Conservation (phyloP, 2,888 invertebrate genomes). For the Teleogryllus oceanicus region DNA sequence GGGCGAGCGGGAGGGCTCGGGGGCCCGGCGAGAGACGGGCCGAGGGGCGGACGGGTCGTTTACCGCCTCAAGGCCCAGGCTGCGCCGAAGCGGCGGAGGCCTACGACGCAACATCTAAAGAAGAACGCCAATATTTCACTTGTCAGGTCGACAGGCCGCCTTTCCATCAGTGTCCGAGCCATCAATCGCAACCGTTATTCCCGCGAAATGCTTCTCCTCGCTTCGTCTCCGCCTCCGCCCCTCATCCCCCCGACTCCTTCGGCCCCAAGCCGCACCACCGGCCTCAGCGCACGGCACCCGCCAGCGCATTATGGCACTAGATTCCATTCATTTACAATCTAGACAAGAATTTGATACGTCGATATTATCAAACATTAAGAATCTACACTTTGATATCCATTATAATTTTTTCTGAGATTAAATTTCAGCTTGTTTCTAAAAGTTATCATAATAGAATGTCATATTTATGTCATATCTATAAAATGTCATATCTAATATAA, state of each 20-base stretch:
- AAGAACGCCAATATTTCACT: conserved; percentile 34
- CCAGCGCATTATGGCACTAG: no score
- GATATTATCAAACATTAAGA: no score
- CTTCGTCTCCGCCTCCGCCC: background rate
- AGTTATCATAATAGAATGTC: no score
- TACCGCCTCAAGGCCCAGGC: conserved; percentile 2
- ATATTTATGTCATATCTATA: no score
- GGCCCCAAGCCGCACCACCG: background rate
- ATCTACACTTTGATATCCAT: no score
- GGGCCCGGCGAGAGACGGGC: background rate
- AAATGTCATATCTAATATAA: no score
- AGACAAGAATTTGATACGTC: no score
- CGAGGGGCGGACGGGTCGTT: conserved; percentile 1
- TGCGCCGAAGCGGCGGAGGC: background rate
- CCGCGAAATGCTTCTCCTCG: conserved; percentile 28
- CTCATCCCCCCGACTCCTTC: background rate
- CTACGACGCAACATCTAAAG: conserved; percentile 21
- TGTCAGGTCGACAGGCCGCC: conserved; percentile 30
- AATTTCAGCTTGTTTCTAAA: no score
- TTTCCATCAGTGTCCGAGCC: conserved; percentile 36
- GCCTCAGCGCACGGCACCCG: background rate
- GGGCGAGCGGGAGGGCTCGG: no score
- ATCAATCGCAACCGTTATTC: conserved; percentile 34
- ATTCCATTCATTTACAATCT: no score
- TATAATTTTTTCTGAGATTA: no score